Conservation (phyloP, 2,797 vertebrate species). For the Parambassis ranga region DNA sequence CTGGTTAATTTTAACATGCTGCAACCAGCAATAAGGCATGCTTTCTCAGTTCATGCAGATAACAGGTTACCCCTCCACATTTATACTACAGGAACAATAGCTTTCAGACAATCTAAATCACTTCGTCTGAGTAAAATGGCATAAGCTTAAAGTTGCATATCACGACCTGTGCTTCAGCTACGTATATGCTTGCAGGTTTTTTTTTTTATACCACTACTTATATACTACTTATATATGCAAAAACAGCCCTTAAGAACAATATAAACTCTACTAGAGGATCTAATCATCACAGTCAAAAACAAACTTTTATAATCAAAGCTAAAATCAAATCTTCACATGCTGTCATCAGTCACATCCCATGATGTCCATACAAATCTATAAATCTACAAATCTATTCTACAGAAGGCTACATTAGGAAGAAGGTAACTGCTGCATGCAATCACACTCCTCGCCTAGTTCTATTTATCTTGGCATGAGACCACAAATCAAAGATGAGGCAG, state of each 20-base stretch:
- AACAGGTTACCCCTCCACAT: neutral
- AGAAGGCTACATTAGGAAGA: slow-evolving; percentile 9
- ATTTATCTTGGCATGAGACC: slow-evolving; percentile 7
- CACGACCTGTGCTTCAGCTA: neutral
- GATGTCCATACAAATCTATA: neutral
- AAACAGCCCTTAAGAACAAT: slow-evolving; percentile 31
- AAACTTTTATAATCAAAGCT: neutral
- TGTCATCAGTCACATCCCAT: slow-evolving; percentile 5
- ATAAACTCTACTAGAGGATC: too few relatives aligned
- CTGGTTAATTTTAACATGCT: slow-evolving; percentile 6
- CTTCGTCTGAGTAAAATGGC: slow-evolving; percentile 12
- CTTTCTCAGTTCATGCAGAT: slow-evolving; percentile 14
- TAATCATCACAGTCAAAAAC: neutral
- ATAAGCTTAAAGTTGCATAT: neutral
- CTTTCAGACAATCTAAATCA: neutral
- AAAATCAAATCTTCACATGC: slow-evolving; percentile 17
- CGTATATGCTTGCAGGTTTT: too few relatives aligned
- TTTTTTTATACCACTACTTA: too few relatives aligned
- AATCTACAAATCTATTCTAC: neutral
- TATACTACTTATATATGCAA: neutral
- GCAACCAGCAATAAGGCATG: slow-evolving; percentile 3
- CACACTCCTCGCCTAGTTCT: neutral
- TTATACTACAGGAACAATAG: neutral
- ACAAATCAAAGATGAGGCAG: slow-evolving; percentile 27
- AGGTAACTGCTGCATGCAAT: slow-evolving; percentile 29